Evolutionary conservation across 2,888 invertebrate species (phyloP), one percentile per base, ranked within the genome.

Genomic region (Linnaemya tessellans): DNA sequence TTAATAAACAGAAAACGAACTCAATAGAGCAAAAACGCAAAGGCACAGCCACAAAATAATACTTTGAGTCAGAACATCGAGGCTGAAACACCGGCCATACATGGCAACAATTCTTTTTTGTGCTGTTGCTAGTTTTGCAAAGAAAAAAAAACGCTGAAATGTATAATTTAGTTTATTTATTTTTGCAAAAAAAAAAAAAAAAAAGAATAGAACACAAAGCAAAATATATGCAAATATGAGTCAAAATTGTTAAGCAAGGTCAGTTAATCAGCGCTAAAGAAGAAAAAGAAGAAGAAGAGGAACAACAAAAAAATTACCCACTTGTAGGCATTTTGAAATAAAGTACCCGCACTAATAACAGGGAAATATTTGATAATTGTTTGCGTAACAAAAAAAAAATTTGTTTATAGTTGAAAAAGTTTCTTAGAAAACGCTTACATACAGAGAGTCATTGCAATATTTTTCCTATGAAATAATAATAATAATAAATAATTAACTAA

Each of bases 171-270:
- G 60, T 56, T 74, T 81, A 43, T 78, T 49, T 73, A 62, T 70
- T 51, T 51, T 18, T 20, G 51, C 51, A 51, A 18, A 51, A 51
- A 51, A 46, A 15, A 46, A 46, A 74, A 78, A 43, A 73, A 80
- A 58, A 70, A 79, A 25, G 62, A 51, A 68, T 46, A 43, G 25
- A 51, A 67, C 1, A 30, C 18, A 68, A 35, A 20, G 25, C 30
- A 71, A 80, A 56, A 35, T 58, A 10, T 18, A 43, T 54, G 11
- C 56, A 41, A 46, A 70, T 77, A 80, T 84, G 85, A 85, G 70
- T 84, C 81, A 87, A 80, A 80, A 70, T 75, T 87, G 85, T 90
- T 88, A 88, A 78, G 88, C 85, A 88, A 89, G 89, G 90, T 90
- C 90, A 90, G 89, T 88, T 83, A 87, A 58, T 64, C 30, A 30